Evolutionary conservation across 2,888 invertebrate genomes (phyloP), one percentile per base, ranked within the genome.

Genomic region (Phytoseiulus persimilis): DNA sequence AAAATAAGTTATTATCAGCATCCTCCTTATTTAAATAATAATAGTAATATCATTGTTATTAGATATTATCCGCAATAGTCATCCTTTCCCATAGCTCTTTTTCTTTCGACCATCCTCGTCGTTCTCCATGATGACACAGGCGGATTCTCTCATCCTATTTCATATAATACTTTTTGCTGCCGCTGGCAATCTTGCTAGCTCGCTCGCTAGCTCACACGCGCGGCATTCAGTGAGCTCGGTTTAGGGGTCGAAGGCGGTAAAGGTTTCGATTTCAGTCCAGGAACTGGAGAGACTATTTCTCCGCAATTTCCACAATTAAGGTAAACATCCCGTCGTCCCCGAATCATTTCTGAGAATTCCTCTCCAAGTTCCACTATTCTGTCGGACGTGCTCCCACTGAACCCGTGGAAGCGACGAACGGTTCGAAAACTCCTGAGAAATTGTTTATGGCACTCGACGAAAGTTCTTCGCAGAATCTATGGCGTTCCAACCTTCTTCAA

Each of bases 1-100:
- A 87, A 87, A 87, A 87, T 87, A 87, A 87, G 45, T 87, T 87
- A 87, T 65, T 23, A 65, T 65, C 65, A 65, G 65, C 65, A 65
- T 65, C 65, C 11, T 65, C 65, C 65, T 23, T 65, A 65, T 65
- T 23, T 65, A 65, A 65, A 65, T 65, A 65, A 65, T 65, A 65
- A 28, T 65, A 65, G 65, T 65, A 65, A 65, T 65, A 28, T 28
- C 1, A 65, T 65, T 65, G 65, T 65, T 65, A 65, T 65, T 65
- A 65, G 65, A 65, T 65, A 65, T 65, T 28, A 39, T 65, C 18
- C 65, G 65, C 65, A 28, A 65, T 28, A 65, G 65, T 65, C 65
- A 14, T 65, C 65, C 28, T 28, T 18, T 28, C 65, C 65, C 65
- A 28, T 6, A 46, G 14, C 9, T 46, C 46, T 46, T 46, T 14